Evolutionary conservation across 2,888 invertebrate species (phyloP).

Genomic region (Troides aeacus): DNA sequence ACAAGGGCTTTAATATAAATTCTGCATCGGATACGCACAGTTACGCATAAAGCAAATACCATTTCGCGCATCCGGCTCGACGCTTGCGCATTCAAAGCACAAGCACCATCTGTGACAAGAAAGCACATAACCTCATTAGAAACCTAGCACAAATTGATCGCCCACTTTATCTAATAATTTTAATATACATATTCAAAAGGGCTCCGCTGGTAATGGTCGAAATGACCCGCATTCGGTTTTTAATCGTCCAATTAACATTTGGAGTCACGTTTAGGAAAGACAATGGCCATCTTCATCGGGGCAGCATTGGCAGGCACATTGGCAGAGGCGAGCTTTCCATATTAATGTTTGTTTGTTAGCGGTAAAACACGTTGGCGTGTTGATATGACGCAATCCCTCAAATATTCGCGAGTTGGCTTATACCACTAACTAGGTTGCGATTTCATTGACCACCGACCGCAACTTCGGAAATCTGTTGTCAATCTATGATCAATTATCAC

Average conservation of each 20-base stretch:
- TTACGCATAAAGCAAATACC: conserved; percentile 67
- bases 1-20: conserved; percentile 62
- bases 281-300: conserved; percentile 79
- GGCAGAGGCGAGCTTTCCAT: conserved; percentile 75
- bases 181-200: conserved; percentile 80
- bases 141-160: conserved; percentile 74
- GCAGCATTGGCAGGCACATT: conserved; percentile 76
- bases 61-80: conserved; percentile 77
- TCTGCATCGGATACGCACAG: conserved; percentile 62
- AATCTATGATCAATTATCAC: not conserved
- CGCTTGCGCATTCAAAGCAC: conserved; percentile 72
- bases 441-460: conserved; percentile 21
- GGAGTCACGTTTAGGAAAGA: conserved; percentile 78
- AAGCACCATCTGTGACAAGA: conserved; percentile 76
- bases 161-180: conserved; percentile 75
- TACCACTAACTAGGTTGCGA: conserved; percentile 10
- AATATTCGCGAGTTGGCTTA: conserved; percentile 58
- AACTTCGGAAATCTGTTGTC: not conserved
- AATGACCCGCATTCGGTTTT: conserved; percentile 80
- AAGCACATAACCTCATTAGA: conserved; percentile 80
- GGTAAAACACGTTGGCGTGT: conserved; percentile 71
- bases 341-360: conserved; percentile 80
- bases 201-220: conserved; percentile 71
- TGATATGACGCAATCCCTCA: conserved; percentile 64
- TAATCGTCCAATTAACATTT: conserved; percentile 80